These are phyloP conservation scores for Hydroisotoma schaefferi DNA, from an alignment of 2,888 invertebrate genomes.

Conservation along the genomic window DNA sequence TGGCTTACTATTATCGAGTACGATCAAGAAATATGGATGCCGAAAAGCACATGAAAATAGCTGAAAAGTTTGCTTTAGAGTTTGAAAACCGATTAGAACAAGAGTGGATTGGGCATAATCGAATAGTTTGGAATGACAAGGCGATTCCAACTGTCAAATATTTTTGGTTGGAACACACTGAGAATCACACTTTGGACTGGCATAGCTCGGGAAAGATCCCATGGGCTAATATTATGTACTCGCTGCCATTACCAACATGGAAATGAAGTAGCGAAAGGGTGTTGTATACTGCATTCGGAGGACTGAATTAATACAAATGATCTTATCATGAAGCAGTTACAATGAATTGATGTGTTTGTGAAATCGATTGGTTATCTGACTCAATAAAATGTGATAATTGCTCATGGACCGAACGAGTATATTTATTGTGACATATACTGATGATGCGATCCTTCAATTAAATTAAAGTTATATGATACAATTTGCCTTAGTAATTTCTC, in stretches of 20 bases:
- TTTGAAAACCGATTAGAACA: conserved; percentile 41
- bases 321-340: too few relatives aligned
- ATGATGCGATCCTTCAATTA: too few relatives aligned
- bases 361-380: too few relatives aligned
- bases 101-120: conserved; percentile 44
- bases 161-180: conserved; percentile 46
- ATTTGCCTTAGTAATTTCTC: too few relatives aligned
- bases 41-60: conserved; percentile 32
- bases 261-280: too few relatives aligned
- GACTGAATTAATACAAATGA: too few relatives aligned
- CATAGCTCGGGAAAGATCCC: conserved; percentile 35
- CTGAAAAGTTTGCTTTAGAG: conserved; percentile 27
- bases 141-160: conserved; percentile 39
- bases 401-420: too few relatives aligned
- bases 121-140: conserved; percentile 41
- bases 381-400: too few relatives aligned
- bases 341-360: too few relatives aligned
- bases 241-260: conserved; percentile 37
- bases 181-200: conserved; percentile 41
- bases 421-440: too few relatives aligned
- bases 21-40: conserved; percentile 32
- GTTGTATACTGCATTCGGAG: too few relatives aligned
- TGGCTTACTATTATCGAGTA: conserved; percentile 41
- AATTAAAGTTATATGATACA: too few relatives aligned
- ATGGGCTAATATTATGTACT: conserved; percentile 46